Base-by-base conservation (phyloP, 1,140 invertebrate species). In the Drosophila hydei region DNA sequence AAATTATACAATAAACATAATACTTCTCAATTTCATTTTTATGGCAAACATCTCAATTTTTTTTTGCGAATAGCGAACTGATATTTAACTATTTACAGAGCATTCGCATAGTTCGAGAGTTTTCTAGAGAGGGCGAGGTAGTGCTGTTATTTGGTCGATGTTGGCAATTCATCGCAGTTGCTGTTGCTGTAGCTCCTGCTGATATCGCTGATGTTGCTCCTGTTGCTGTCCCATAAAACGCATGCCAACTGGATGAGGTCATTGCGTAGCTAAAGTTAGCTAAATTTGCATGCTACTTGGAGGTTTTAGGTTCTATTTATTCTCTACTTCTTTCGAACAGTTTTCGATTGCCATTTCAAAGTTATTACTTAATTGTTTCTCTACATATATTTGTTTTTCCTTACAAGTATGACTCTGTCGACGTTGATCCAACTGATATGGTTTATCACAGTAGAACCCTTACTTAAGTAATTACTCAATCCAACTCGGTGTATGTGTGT, bases 141-240 rank as follows among this genome's bases (percentile, higher is more conserved):
- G 58, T 55, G 43, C 63, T 60, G 63, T 79, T 84, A 79, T 84
- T 84, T 81, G 80, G 81, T 84, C 80, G 80, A 85, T 85, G n/a
- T 42, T n/a, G n/a, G n/a, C n/a, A n/a, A n/a, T n/a, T n/a, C n/a
- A n/a, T n/a, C 5, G 67, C 19, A 25, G 51, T 23, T 7, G 16
- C 36, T 48, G 54, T 48, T 74, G 52, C 60, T 62, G 59, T 67
- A 59, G 68, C 43, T 77, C 38, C n/a, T 68, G 30, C 23, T 64
- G 40, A 12, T 27, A 38, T 54, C 30, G 11, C 8, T 21, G 16
- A 23, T 58, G 36, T 25, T 47, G 38, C 55, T 71, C 69, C 63
- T 69, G 52, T 72, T 72, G 72, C 61, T 70, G 61, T 54, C 62
- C 27, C 58, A 42, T 61, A 36, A 70, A 58, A 69, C 63, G 56